phyloP scores from a whole-genome alignment of 2,888 invertebrate genomes.

The Eupithecia pulchellata region DNA sequence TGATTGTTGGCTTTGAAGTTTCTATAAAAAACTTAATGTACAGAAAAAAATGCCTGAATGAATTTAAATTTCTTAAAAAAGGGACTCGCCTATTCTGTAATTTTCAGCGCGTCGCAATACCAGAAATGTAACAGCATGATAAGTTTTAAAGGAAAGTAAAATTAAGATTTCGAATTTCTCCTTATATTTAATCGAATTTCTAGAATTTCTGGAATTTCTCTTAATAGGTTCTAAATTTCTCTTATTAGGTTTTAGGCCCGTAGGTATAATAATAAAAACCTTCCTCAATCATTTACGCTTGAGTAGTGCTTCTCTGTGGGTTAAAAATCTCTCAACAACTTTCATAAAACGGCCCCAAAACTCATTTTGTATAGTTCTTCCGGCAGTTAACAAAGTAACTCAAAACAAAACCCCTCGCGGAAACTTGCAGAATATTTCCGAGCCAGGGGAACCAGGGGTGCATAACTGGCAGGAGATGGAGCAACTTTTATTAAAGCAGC shows the following conservation, averaged over 20 bases:
- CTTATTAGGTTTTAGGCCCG: no score
- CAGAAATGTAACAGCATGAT: background rate
- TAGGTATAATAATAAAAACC: no score
- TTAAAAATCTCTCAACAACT: no score
- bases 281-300: no score
- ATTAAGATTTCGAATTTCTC: background rate
- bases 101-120: background rate
- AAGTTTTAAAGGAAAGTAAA: background rate
- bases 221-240: no score
- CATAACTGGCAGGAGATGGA: conserved; percentile 39
- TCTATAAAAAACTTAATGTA: background rate
- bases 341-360: no score
- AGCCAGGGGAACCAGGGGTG: conserved; percentile 37
- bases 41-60: no score
- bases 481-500: conserved; percentile 38
- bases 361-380: conserved; percentile 10
- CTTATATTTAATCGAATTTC: background rate
- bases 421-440: conserved; percentile 41
- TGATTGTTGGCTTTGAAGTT: background rate
- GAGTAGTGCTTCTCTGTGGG: no score
- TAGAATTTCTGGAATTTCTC: no score
- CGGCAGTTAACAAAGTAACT: conserved; percentile 24
- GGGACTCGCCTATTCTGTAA: background rate
- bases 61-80: no score
- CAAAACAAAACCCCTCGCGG: conserved; percentile 40